These are phyloP conservation scores for Plemyria rubiginata DNA, from an alignment of 2,888 invertebrate species.

Conservation along the genomic window DNA sequence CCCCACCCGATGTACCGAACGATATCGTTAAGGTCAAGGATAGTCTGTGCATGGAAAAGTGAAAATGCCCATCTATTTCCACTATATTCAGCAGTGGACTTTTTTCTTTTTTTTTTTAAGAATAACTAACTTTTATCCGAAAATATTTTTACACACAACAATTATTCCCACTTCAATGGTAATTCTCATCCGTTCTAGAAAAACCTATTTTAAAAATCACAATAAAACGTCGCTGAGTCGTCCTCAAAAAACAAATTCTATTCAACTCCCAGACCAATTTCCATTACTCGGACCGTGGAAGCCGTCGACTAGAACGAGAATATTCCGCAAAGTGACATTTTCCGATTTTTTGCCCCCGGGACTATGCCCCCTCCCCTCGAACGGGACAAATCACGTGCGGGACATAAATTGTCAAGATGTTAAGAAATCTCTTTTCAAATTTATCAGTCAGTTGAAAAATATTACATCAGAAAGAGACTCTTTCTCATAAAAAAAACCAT, in stretches of 20 bases:
- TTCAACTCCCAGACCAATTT: slow-evolving; percentile 28
- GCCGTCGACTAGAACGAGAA: slow-evolving; percentile 20
- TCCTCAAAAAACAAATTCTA: slow-evolving; percentile 26
- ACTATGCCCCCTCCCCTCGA: not conserved
- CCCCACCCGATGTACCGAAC: too few relatives aligned
- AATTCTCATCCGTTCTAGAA: not conserved
- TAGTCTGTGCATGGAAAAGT: too few relatives aligned
- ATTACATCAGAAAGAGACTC: not conserved
- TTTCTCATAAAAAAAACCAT: too few relatives aligned
- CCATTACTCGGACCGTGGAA: slow-evolving; percentile 27
- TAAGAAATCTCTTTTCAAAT: slow-evolving; percentile 8
- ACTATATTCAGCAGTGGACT: too few relatives aligned
- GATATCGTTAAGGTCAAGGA: too few relatives aligned
- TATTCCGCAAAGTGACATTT: slow-evolving; percentile 19
- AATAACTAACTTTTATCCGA: not conserved
- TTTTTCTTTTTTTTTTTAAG: not conserved
- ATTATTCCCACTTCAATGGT: not conserved
- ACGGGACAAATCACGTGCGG: slow-evolving; percentile 9
- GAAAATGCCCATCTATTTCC: too few relatives aligned
- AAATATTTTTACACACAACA: not conserved
- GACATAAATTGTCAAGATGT: slow-evolving; percentile 10
- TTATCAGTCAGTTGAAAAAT: slow-evolving; percentile 4
- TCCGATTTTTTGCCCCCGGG: slow-evolving; percentile 13
- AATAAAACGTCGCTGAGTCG: slow-evolving; percentile 7
- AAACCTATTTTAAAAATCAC: not conserved